A percentile compares a stretch with the other conserved stretches of the same genome.
Evolutionary conservation across 2,113 vertebrate genomes (phyloP).

Genomic region (Colossoma macropomum): DNA sequence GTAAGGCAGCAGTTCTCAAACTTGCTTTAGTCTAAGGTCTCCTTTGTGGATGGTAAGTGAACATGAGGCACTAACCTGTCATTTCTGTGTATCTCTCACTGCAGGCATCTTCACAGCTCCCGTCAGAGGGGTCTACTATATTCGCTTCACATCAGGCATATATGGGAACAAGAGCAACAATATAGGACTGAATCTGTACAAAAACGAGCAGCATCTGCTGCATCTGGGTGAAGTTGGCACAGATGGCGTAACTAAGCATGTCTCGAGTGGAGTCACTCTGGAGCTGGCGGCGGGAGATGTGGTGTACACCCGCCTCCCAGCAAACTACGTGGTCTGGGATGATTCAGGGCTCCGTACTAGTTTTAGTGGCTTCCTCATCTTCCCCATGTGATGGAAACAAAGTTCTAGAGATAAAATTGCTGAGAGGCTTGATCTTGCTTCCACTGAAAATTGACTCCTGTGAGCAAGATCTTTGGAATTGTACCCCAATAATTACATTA

Average conservation of each 20-base stretch:
- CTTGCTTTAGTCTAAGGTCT: too few species aligned
- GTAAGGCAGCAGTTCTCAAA: too few species aligned
- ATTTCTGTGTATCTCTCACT: not conserved
- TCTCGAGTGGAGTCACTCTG: not conserved
- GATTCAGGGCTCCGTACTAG: not conserved
- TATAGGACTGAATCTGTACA: not conserved
- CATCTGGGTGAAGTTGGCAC: not conserved
- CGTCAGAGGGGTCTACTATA: not conserved
- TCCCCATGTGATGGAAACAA: not conserved
- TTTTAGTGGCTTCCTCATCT: constrained; percentile 33
- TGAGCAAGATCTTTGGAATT: too few species aligned
- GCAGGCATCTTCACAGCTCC: not conserved
- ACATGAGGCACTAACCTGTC: not conserved
- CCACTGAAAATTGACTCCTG: too few species aligned
- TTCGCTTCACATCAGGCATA: not conserved
- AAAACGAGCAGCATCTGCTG: not conserved
- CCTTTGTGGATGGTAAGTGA: not conserved
- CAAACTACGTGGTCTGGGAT: not conserved
- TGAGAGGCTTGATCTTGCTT: too few species aligned
- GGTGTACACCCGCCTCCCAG: constrained; percentile 16
- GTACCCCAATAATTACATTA: too few species aligned
- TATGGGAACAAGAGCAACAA: not conserved
- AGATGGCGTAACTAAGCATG: not conserved
- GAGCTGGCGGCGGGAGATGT: constrained; percentile 10
- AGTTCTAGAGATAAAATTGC: too few species aligned